A percentile compares a stretch with the other conserved stretches of the same genome.
Evolutionary conservation across 1,140 invertebrate species (phyloP).

Genomic region (Ostrea edulis): DNA sequence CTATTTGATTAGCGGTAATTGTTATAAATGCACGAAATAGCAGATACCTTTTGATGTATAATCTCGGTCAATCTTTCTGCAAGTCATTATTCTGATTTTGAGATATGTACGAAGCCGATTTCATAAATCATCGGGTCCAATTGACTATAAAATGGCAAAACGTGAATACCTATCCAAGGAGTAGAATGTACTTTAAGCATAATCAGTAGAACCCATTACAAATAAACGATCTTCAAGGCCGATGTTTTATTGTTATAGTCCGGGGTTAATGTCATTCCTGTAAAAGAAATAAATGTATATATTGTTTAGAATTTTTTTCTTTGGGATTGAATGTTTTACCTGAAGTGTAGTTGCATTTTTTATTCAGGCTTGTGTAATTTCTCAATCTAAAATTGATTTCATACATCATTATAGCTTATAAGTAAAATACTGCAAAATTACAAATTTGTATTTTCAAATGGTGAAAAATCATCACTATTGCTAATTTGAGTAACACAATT

Average conservation of each 20-base stretch:
- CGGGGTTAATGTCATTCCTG: neutral
- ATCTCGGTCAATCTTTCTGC: slow-evolving; percentile 26
- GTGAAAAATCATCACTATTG: too few relatives aligned
- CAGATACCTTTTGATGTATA: slow-evolving; percentile 25
- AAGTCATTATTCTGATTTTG: slow-evolving; percentile 31
- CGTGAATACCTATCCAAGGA: neutral
- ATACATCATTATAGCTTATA: too few relatives aligned
- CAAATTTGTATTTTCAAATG: too few relatives aligned
- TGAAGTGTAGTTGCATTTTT: neutral
- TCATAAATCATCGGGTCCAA: slow-evolving; percentile 24
- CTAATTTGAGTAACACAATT: too few relatives aligned
- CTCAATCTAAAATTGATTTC: too few relatives aligned
- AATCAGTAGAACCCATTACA: neutral
- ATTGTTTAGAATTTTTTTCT: too few relatives aligned
- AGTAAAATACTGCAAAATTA: too few relatives aligned
- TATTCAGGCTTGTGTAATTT: too few relatives aligned
- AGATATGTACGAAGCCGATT: slow-evolving; percentile 22
- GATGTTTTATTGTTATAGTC: neutral
- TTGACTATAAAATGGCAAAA: neutral
- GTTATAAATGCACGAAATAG: slow-evolving; percentile 8
- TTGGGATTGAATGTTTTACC: neutral
- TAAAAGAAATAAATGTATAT: neutral
- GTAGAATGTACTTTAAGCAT: slow-evolving; percentile 1
- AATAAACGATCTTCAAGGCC: slow-evolving; percentile 17
- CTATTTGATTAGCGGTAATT: slow-evolving; percentile 14